Evolutionary conservation across 92 coral and sea anemone species (phyloP).

Genomic region (Heliopora coerulea): DNA sequence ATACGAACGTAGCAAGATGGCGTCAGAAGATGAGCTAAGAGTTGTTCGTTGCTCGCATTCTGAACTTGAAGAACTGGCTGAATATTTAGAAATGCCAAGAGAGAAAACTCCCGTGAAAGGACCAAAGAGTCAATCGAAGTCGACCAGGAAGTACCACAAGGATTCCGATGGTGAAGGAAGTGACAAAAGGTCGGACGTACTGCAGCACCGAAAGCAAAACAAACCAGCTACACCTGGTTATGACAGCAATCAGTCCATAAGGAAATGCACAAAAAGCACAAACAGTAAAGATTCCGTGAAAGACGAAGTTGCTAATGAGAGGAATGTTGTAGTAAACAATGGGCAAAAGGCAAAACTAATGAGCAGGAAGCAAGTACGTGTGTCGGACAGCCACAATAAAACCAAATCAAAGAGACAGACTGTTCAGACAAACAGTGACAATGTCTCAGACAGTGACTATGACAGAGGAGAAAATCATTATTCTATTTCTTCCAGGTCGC

Average conservation of each 20-base stretch:
- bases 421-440: neutral
- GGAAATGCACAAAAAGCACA: neutral
- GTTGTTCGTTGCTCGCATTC: conserved; percentile 23
- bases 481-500: neutral
- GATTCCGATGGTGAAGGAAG: neutral
- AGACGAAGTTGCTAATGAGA: neutral
- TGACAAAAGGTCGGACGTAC: neutral
- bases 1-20: conserved; percentile 2
- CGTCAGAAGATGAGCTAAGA: conserved; percentile 28
- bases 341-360: neutral
- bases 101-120: neutral
- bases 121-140: neutral
- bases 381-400: neutral
- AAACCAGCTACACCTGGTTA: neutral
- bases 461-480: conserved; percentile 3
- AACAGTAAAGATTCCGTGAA: neutral
- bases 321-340: neutral
- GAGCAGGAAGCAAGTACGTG: neutral
- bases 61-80: conserved; percentile 23
- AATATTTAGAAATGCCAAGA: conserved; percentile 6
- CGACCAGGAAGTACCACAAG: neutral
- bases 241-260: neutral
- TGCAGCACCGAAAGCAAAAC: neutral
- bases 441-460: neutral
- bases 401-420: neutral